phyloP scores from a whole-genome alignment of 2,888 invertebrate species.

The Hipparchia sbordonii region DNA sequence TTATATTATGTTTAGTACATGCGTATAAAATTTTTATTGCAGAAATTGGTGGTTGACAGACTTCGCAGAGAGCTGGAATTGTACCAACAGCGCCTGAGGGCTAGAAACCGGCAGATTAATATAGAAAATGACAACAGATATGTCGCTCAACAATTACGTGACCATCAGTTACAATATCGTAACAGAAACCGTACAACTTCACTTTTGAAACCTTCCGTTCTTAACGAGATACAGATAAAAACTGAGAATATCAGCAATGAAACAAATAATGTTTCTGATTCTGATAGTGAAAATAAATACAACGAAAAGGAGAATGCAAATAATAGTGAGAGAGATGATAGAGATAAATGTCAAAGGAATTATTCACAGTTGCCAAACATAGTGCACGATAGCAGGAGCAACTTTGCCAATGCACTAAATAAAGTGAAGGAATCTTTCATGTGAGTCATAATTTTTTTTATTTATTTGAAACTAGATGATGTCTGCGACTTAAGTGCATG shows the following conservation, averaged over 20 bases:
- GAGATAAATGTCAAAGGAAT: constrained; percentile 61
- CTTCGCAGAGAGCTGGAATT: constrained; percentile 82
- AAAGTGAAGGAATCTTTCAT: constrained; percentile 73
- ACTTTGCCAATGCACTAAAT: constrained; percentile 72
- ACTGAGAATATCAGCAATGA: constrained; percentile 64
- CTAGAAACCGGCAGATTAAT: constrained; percentile 70
- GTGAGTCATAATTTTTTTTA: constrained; percentile 51
- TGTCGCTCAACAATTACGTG: constrained; percentile 74
- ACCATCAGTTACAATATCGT: constrained; percentile 69
- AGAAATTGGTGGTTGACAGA: constrained; percentile 83
- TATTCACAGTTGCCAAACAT: constrained; percentile 58
- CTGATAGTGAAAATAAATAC: constrained; percentile 65
- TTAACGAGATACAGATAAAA: constrained; percentile 76
- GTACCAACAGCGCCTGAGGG: constrained; percentile 75
- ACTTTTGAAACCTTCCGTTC: constrained; percentile 72
- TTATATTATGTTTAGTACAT: neutral
- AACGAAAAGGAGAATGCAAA: constrained; percentile 71
- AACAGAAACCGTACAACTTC: constrained; percentile 66
- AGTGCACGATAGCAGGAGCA: constrained; percentile 67
- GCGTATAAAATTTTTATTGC: constrained; percentile 44
- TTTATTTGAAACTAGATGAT: too few species aligned
- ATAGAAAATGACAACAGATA: constrained; percentile 72
- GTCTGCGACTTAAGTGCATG: too few species aligned
- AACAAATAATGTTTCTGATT: constrained; percentile 62
- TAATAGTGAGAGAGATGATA: constrained; percentile 62